Base-by-base conservation (phyloP, 2,797 vertebrate genomes). In the Kryptolebias ocellatus region DNA sequence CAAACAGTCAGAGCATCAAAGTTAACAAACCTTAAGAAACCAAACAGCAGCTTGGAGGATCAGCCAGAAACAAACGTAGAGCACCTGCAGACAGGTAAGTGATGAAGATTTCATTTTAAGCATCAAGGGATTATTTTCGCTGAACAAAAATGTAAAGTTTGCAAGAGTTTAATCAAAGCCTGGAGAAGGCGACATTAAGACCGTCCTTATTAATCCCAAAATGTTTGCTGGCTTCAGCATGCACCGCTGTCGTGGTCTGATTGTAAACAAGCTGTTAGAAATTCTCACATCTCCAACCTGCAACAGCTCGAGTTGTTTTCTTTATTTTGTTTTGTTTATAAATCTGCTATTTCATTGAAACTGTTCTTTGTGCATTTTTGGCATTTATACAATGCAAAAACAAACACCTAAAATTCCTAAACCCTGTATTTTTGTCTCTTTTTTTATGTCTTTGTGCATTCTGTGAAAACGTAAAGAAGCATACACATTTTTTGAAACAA, bases 211-310 rank as follows among this genome's bases (percentile, higher is more conserved):
- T 37, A 18, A 62, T 53, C 5, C 16, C 4, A 46, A 51, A 37
- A 46, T 42, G 7, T 53, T 28, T 16, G 56, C 24, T 51, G 59
- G 18, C 29, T 64, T 60, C 6, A 55, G 51, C 18, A 4, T 74
- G 58, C 11, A 49, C 39, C 53, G 46, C 1, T 17, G 37, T 64
- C 4, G 9, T 46, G 4, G 37, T 64, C 15, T 51, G 20, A 69
- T 60, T 17, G 34, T 53, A 7, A 52, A 52, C 24, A 42, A 34
- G 17, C n/a, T 54, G 45, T 37, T 37, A 24, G 39, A 58, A 31
- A 17, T 67, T 44, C 44, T 58, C 47, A 47, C 51, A 67, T 71
- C 42, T 37, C 53, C 6, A 60, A 49, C 53, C 64, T 73, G 56
- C 60, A 54, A 79, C 50, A 49, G 47, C 51, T 57, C 49, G 49